Evolutionary conservation across 2,888 invertebrate species (phyloP).

Genomic region (Electrophaes corylata): DNA sequence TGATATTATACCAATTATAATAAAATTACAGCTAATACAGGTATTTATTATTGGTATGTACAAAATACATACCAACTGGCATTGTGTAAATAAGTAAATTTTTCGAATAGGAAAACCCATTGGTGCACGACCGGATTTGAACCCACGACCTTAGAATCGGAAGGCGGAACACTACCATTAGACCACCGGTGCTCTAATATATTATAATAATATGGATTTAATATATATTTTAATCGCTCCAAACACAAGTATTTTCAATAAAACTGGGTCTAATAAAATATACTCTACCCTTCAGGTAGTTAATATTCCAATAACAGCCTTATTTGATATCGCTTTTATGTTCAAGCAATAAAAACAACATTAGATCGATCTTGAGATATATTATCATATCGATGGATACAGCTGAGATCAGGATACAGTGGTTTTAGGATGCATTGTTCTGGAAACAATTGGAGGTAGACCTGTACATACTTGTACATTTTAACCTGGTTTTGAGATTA

Average conservation of each 20-base stretch:
- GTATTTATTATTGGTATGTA: too few relatives aligned
- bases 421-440: slow-evolving; percentile 7
- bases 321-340: slow-evolving; percentile 56
- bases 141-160: too few relatives aligned
- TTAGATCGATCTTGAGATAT: slow-evolving; percentile 46
- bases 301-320: slow-evolving; percentile 45
- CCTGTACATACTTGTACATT: slow-evolving; percentile 1
- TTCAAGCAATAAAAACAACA: slow-evolving; percentile 54
- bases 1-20: too few relatives aligned
- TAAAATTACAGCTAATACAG: too few relatives aligned
- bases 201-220: neutral
- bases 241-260: slow-evolving; percentile 16
- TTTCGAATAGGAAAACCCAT: too few relatives aligned
- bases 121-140: too few relatives aligned
- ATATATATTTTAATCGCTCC: slow-evolving; percentile 6
- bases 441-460: slow-evolving; percentile 4
- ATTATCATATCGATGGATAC: slow-evolving; percentile 18
- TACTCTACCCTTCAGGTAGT: slow-evolving; percentile 40
- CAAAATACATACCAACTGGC: too few relatives aligned
- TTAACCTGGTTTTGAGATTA: slow-evolving; percentile 16
- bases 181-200: neutral
- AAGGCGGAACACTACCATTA: too few relatives aligned
- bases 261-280: slow-evolving; percentile 29
- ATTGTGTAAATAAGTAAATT: too few relatives aligned
- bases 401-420: slow-evolving; percentile 12